Evolutionary conservation across 1,140 invertebrate genomes (phyloP).

Genomic region (Lineus longissimus): DNA sequence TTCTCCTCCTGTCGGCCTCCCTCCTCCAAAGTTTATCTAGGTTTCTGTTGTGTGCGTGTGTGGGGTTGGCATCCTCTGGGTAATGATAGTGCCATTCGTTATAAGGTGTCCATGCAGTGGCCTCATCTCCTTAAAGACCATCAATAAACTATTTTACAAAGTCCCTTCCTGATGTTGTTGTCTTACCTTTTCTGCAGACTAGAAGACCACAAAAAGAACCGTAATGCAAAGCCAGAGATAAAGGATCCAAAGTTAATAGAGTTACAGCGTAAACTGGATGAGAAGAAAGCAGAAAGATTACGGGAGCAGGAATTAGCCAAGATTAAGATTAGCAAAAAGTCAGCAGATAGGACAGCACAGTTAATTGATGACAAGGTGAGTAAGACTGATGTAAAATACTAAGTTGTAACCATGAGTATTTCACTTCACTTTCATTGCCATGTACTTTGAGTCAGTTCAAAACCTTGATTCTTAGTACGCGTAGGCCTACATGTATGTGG

Average conservation of each 20-base stretch:
- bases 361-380: conserved; percentile 43
- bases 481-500: background rate
- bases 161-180: background rate
- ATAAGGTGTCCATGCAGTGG: no score
- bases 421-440: no score
- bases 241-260: conserved; percentile 36
- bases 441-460: no score
- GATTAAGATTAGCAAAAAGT: conserved; percentile 18
- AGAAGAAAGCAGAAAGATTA: conserved; percentile 31
- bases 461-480: background rate
- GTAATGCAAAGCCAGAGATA: conserved; percentile 21
- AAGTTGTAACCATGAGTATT: background rate
- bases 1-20: no score
- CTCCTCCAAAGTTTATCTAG: no score
- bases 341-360: conserved; percentile 24
- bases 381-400: background rate
- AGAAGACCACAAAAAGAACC: conserved; percentile 35
- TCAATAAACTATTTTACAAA: conserved; percentile 5
- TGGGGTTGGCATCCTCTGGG: no score
- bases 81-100: no score
- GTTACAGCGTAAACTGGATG: conserved; percentile 37
- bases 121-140: no score
- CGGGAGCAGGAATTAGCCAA: conserved; percentile 29
- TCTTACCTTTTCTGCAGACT: conserved; percentile 23
- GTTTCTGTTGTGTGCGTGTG: no score